These are phyloP conservation scores for Cephonodes hylas DNA, from an alignment of 2,888 invertebrate species.

Conservation along the genomic window DNA sequence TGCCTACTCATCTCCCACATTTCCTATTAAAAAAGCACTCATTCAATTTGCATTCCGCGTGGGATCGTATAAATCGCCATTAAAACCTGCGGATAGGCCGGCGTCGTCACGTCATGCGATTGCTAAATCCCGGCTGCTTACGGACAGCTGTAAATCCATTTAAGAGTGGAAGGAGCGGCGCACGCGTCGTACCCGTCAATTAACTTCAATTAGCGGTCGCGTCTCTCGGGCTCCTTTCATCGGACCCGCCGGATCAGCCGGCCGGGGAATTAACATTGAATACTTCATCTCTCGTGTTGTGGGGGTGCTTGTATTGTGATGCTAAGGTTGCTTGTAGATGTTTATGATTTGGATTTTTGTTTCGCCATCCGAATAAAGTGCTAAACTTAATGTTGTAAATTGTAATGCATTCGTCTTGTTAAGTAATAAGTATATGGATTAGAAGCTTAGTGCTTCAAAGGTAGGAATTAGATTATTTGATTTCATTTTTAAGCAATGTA, in stretches of 20 bases:
- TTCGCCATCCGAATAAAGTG: too few species aligned
- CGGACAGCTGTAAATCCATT: slow-evolving; percentile 66
- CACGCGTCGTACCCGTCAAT: slow-evolving; percentile 62
- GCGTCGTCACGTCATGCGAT: slow-evolving; percentile 26
- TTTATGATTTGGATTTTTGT: not conserved
- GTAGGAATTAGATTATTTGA: too few species aligned
- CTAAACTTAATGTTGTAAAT: too few species aligned
- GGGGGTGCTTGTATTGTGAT: not conserved
- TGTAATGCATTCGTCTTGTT: too few species aligned
- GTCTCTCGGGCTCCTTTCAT: slow-evolving; percentile 54
- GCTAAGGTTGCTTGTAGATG: too few species aligned
- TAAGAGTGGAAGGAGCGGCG: slow-evolving; percentile 43
- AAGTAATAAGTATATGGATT: too few species aligned
- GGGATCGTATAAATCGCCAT: not conserved
- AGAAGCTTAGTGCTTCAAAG: too few species aligned
- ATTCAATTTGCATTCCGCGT: too few species aligned
- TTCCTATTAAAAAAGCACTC: too few species aligned
- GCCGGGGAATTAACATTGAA: not conserved
- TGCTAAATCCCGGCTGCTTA: slow-evolving; percentile 51
- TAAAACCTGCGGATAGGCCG: not conserved
- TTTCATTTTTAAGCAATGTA: too few species aligned
- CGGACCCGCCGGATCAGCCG: slow-evolving; percentile 36
- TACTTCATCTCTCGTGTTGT: not conserved
- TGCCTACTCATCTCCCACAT: too few species aligned
- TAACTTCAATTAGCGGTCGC: slow-evolving; percentile 62